A percentile compares a stretch with the other conserved stretches of the same genome.
These are phyloP conservation scores for Ia io DNA, from an alignment of 2,113 vertebrate genomes.

Conservation along the genomic window DNA sequence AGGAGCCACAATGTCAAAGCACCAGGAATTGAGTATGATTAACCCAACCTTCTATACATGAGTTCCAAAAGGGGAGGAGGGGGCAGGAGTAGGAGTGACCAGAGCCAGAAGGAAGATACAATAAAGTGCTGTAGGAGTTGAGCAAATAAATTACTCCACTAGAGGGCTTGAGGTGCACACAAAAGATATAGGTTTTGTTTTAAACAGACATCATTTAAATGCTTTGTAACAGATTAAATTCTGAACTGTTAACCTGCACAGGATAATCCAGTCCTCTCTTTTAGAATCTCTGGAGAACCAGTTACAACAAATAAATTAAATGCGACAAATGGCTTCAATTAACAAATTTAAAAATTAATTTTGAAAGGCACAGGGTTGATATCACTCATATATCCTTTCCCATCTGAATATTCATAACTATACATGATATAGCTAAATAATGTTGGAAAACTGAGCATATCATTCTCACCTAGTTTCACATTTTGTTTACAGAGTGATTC, in stretches of 20 bases:
- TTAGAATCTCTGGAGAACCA: slow-evolving; percentile 21
- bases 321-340: not conserved
- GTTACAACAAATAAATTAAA: slow-evolving; percentile 8
- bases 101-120: slow-evolving; percentile 6
- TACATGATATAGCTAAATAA: slow-evolving; percentile 37
- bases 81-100: not conserved
- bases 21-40: not conserved
- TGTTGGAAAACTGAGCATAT: slow-evolving; percentile 2
- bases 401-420: slow-evolving; percentile 1
- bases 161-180: not conserved
- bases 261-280: not conserved
- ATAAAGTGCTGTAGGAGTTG: not conserved
- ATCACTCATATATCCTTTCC: not conserved
- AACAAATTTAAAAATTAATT: slow-evolving; percentile 26
- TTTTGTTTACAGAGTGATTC: slow-evolving; percentile 44
- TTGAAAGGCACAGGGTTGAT: slow-evolving; percentile 16
- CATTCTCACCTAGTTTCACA: not conserved
- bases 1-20: slow-evolving; percentile 11
- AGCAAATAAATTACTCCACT: slow-evolving; percentile 37
- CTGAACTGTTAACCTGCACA: not conserved
- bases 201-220: slow-evolving; percentile 25
- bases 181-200: slow-evolving; percentile 29
- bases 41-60: not conserved
- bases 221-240: not conserved
- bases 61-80: not conserved